A percentile compares a stretch with the other conserved stretches of the same genome.
These are phyloP conservation scores for Ostrea edulis DNA, from an alignment of 1,140 invertebrate genomes.

Conservation along the genomic window DNA sequence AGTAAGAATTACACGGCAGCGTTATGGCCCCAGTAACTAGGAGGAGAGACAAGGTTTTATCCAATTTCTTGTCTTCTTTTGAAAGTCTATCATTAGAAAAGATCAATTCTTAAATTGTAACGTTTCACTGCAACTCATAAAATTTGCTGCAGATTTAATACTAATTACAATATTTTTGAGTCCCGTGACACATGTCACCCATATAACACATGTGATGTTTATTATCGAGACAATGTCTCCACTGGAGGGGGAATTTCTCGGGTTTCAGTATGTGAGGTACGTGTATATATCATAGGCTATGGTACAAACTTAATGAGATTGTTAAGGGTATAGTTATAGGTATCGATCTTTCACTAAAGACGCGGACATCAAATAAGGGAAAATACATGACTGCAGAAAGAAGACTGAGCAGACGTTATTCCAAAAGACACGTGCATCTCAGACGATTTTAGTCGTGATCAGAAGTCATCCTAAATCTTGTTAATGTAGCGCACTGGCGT, in stretches of 20 bases:
- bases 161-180: constrained; percentile 25
- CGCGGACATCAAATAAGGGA: not conserved
- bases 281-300: not conserved
- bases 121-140: constrained; percentile 21
- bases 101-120: constrained; percentile 5
- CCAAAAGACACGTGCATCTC: too few species aligned
- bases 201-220: not conserved
- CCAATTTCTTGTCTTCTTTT: not conserved
- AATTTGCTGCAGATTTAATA: not conserved
- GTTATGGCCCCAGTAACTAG: not conserved
- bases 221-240: not conserved
- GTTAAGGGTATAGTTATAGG: constrained; percentile 24
- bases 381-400: too few species aligned
- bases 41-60: not conserved
- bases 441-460: too few species aligned
- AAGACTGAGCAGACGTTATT: too few species aligned
- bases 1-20: not conserved
- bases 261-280: not conserved
- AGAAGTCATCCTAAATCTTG: too few species aligned
- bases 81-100: not conserved
- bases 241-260: not conserved
- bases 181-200: not conserved
- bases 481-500: too few species aligned
- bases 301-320: constrained; percentile 15
- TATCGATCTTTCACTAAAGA: not conserved